A percentile compares a stretch with the other conserved stretches of the same genome.
Evolutionary conservation across 2,113 vertebrate genomes (phyloP).

Genomic region (Heterotilapia buettikoferi): DNA sequence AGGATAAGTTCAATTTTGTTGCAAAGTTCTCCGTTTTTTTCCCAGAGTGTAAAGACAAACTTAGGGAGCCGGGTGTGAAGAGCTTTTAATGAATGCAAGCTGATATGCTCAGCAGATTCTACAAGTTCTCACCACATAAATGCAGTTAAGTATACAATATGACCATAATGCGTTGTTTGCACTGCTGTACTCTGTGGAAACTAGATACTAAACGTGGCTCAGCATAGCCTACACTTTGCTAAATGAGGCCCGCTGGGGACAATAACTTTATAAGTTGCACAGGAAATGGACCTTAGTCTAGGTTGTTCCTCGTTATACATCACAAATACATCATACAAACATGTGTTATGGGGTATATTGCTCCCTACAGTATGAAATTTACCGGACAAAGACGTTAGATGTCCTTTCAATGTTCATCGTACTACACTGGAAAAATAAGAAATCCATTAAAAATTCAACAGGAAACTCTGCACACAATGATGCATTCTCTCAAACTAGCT

Average conservation of each 20-base stretch:
- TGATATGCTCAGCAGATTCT: constrained; percentile 15
- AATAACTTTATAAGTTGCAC: constrained; percentile 55
- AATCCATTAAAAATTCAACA: constrained; percentile 40
- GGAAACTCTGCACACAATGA: constrained; percentile 11
- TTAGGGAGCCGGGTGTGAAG: neutral
- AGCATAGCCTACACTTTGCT: constrained; percentile 38
- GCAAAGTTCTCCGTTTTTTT: neutral
- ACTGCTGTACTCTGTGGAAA: neutral
- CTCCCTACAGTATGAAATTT: constrained; percentile 41
- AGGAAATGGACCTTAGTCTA: constrained; percentile 59
- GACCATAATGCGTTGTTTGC: neutral
- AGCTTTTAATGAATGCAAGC: neutral
- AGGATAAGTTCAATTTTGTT: neutral
- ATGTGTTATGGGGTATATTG: constrained; percentile 19
- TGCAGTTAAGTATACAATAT: constrained; percentile 3
- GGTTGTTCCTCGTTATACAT: constrained; percentile 49
- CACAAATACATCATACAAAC: constrained; percentile 48
- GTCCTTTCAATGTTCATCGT: neutral
- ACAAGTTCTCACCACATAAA: neutral
- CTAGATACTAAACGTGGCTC: constrained; percentile 28
- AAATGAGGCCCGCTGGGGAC: constrained; percentile 62
- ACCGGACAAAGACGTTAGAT: neutral
- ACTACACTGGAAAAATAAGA: neutral
- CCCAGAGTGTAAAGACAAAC: neutral
- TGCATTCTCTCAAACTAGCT: constrained; percentile 36